A percentile compares a stretch with the other conserved stretches of the same genome.
Conservation (phyloP, 2,797 vertebrate species). For the Pangasius krempfi region DNA sequence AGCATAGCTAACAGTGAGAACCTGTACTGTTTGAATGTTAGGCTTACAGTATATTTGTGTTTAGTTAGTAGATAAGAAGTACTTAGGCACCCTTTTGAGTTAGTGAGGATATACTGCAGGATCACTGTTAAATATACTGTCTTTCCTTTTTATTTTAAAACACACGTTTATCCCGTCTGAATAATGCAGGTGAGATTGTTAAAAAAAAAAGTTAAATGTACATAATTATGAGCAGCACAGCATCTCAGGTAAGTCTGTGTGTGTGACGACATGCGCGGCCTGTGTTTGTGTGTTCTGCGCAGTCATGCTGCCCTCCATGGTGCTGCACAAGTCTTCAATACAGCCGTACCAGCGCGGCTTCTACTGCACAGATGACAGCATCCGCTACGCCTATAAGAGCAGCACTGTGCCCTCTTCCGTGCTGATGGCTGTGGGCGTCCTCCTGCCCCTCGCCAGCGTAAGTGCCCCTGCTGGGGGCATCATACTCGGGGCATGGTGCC, state of each 20-base stretch:
- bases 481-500: conserved; percentile 49
- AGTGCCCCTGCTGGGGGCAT: conserved; percentile 71
- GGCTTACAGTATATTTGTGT: conserved; percentile 7
- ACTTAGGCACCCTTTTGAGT: neutral
- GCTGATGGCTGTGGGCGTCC: conserved; percentile 76
- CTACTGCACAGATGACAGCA: conserved; percentile 90
- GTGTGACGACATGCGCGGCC: conserved; percentile 33
- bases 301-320: conserved; percentile 81
- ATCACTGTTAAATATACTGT: neutral
- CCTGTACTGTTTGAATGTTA: neutral
- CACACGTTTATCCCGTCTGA: neutral
- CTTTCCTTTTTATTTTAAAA: neutral
- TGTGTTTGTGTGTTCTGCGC: conserved; percentile 64
- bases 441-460: conserved; percentile 83
- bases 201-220: neutral
- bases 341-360: conserved; percentile 93
- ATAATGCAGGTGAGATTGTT: neutral
- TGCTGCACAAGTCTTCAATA: conserved; percentile 72
- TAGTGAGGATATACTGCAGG: neutral
- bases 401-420: conserved; percentile 78
- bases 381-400: conserved; percentile 73
- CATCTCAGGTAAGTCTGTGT: conserved; percentile 54
- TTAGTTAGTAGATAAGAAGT: conserved; percentile 9
- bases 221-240: neutral
- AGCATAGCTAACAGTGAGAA: neutral